Conservation (phyloP, 2,888 invertebrate genomes). For the Tuberolachnus salignus region DNA sequence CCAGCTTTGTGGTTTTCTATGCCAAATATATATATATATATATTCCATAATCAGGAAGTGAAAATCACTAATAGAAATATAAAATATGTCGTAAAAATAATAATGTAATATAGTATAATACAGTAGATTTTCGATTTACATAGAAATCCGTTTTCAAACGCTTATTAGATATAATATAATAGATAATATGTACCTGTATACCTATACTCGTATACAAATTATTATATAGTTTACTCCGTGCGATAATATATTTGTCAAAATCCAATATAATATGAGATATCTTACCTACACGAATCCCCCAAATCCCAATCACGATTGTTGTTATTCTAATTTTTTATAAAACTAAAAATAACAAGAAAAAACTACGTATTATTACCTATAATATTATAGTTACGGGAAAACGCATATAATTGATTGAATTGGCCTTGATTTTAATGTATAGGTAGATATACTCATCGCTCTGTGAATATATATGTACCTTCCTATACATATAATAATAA, state of each 20-base stretch:
- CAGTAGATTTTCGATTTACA: slow-evolving; percentile 5
- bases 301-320: not conserved
- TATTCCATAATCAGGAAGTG: slow-evolving; percentile 33
- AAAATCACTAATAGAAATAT: too few species aligned
- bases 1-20: too few species aligned
- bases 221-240: too few species aligned
- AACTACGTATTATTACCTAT: not conserved
- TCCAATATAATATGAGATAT: not conserved
- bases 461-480: not conserved
- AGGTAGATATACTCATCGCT: not conserved
- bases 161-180: not conserved
- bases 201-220: too few species aligned
- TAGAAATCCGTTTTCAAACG: not conserved
- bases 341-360: slow-evolving; percentile 27
- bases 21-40: too few species aligned
- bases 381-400: not conserved
- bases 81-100: too few species aligned
- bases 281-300: too few species aligned
- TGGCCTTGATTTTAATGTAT: slow-evolving; percentile 12
- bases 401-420: slow-evolving; percentile 13
- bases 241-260: not conserved
- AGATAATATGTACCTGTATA: not conserved
- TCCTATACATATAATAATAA: slow-evolving; percentile 2
- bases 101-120: not conserved
- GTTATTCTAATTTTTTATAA: not conserved